A percentile compares a stretch with the other conserved stretches of the same genome.
Evolutionary conservation across 2,113 vertebrate genomes (phyloP).

Genomic region (Callorhinus ursinus): DNA sequence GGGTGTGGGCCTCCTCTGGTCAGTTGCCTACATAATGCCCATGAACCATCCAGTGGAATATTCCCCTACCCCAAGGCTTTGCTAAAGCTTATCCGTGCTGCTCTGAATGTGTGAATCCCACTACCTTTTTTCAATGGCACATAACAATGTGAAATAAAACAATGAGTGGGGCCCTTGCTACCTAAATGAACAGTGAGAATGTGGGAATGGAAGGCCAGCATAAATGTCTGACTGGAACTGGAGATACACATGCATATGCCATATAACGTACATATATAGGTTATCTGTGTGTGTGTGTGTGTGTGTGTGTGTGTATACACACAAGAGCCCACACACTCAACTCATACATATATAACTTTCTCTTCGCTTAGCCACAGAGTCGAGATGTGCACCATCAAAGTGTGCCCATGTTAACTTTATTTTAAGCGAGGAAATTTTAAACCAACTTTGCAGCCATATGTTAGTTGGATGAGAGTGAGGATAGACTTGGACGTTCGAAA

Average conservation of each 20-base stretch:
- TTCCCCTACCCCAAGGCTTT: neutral
- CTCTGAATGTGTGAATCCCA: neutral
- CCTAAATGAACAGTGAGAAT: neutral
- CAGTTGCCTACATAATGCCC: neutral
- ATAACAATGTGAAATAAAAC: neutral
- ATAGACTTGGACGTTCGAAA: neutral
- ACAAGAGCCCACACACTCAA: neutral
- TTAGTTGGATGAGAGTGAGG: neutral
- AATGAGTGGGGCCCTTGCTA: neutral
- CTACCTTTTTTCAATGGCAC: neutral
- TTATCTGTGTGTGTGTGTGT: neutral
- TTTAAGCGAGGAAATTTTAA: neutral
- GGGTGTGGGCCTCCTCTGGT: neutral
- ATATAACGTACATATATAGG: neutral
- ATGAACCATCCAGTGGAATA: neutral
- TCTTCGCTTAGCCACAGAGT: neutral
- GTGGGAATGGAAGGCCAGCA: neutral
- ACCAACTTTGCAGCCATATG: neutral
- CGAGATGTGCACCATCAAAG: neutral
- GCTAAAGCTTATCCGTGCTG: neutral
- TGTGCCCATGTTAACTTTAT: neutral
- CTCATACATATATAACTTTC: neutral
- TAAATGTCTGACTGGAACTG: neutral
- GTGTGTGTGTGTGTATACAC: neutral
- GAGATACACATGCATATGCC: neutral